Evolutionary conservation across 2,888 invertebrate genomes (phyloP).

Genomic region (Macrosiphum euphorbiae): DNA sequence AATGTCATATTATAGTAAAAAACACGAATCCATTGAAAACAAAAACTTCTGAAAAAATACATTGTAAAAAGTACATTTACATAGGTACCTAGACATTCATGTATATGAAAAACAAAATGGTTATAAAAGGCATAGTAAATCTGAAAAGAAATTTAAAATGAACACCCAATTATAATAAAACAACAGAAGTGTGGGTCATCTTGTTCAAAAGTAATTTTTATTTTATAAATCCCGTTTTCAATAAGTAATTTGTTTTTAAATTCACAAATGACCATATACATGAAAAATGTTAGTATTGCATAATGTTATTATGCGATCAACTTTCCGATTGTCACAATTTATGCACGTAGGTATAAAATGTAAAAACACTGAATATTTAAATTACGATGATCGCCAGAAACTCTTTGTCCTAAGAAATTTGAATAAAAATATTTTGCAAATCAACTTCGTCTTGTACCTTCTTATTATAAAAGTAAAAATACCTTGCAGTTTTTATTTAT

Average conservation of each 20-base stretch:
- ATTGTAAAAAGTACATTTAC: not conserved
- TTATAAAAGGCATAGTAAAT: too few species aligned
- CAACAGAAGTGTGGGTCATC: not conserved
- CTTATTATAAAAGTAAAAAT: not conserved
- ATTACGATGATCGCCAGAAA: not conserved
- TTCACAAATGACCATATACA: not conserved
- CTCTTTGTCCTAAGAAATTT: conserved; percentile 14
- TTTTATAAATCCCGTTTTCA: conserved; percentile 41
- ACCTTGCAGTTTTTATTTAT: not conserved
- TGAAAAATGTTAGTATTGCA: conserved; percentile 30
- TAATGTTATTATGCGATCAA: conserved; percentile 51
- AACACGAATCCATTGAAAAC: not conserved
- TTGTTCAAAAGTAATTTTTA: conserved; percentile 13
- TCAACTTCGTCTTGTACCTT: not conserved
- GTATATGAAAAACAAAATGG: not conserved
- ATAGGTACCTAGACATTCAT: not conserved
- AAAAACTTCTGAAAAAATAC: not conserved
- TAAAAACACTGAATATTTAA: conserved; percentile 26
- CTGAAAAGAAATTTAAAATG: not conserved
- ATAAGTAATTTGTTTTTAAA: conserved; percentile 9
- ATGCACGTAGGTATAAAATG: not conserved
- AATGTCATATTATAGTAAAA: not conserved
- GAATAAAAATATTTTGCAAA: conserved; percentile 29
- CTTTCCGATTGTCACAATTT: conserved; percentile 46
- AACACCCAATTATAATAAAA: not conserved